Base-by-base conservation (phyloP, 2,888 invertebrate species). In the Gibbula magus region DNA sequence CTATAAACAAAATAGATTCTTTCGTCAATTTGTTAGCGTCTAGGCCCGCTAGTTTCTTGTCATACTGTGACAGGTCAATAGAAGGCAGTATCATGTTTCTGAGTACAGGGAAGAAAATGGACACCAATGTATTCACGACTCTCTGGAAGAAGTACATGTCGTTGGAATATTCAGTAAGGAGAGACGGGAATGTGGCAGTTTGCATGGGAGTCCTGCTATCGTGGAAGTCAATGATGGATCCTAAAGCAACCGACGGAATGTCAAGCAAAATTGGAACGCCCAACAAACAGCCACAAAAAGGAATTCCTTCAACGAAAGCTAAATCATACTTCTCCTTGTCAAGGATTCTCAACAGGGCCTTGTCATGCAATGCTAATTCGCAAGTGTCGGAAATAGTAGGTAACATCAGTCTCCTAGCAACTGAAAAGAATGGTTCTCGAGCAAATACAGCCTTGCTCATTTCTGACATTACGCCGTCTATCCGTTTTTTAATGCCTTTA, bases 1-100 rank as follows among this genome's bases (percentile, higher is more conserved):
- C 78, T n/a, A 88, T 20, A 76, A 79, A 84, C 51, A 86, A 45
- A 18, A 80, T 39, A 18, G 86, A 80, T 7, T 80, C 66, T 20
- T 52, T 70, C 0, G 78, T 51, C 18, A 86, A 35, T 2, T 83
- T 35, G n/a, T 52, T 25, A 35, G 53, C 39, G n/a, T 79, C 76
- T 3, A 10, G 16, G 32, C 39, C 25, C 35, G 52, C 56, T 18
- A 76, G 8, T 29, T 52, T 35, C 35, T 45, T 20, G 0, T 54
- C 54, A 1, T 29, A 20, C 2, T 18, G 52, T 0, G 75, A 61
- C 29, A 51, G 10, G 8, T 35, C 67, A n/a, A 32, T 51, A 20
- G 67, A 5, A 5, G 18, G 22, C 2, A 20, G 4, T 18, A 35
- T 18, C 10, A 35, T 2, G 7, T 18, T 35, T 0, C 45, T 18